Conservation (phyloP, 2,797 vertebrate genomes). For the Martes flavigula region DNA sequence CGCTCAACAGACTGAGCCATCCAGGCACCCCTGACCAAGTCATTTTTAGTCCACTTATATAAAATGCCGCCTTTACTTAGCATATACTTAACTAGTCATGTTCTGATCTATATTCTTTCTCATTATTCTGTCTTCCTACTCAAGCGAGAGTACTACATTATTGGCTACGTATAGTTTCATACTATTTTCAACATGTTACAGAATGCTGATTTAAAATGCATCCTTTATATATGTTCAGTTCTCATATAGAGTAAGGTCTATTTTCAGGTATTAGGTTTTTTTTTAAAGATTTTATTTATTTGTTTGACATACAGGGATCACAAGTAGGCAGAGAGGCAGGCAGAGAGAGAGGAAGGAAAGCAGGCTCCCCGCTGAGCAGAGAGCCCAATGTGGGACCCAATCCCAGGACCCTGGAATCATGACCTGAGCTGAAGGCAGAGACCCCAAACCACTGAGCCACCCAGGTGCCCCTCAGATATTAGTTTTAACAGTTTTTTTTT, state of each 20-base stretch:
- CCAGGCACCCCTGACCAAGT: not conserved
- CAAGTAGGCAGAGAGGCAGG: too few species aligned
- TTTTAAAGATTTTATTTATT: too few species aligned
- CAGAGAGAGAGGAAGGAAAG: too few species aligned
- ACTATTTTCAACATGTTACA: not conserved
- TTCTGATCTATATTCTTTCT: not conserved
- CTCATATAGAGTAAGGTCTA: not conserved
- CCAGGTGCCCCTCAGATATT: too few species aligned
- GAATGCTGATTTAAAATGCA: not conserved
- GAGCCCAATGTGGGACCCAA: too few species aligned
- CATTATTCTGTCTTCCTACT: not conserved
- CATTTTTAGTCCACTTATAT: not conserved
- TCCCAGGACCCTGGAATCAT: too few species aligned
- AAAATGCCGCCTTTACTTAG: not conserved
- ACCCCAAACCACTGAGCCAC: too few species aligned
- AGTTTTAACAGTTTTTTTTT: not conserved
- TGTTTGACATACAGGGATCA: too few species aligned
- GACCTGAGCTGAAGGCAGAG: too few species aligned
- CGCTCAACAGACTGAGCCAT: not conserved
- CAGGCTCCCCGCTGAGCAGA: too few species aligned
- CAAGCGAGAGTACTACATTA: not conserved
- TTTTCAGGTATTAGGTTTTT: not conserved
- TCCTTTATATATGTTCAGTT: not conserved
- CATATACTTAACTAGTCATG: not conserved
- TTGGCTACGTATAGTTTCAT: not conserved